phyloP scores from a whole-genome alignment of 2,797 vertebrate genomes.

The Onychomys arenicola region DNA sequence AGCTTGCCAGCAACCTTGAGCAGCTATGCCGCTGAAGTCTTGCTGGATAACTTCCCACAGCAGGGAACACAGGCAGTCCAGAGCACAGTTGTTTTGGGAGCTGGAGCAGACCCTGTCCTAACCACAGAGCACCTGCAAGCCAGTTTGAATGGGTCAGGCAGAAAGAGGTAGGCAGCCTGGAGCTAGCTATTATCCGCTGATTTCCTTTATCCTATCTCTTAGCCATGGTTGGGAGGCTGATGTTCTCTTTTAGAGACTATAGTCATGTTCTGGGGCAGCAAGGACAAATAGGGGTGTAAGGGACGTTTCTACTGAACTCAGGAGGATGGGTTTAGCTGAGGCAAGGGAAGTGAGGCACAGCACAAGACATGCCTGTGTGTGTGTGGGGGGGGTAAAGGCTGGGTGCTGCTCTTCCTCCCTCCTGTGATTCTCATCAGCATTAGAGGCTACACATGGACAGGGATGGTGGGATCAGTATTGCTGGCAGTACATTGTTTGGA shows the following conservation, averaged over 20 bases:
- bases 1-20: neutral
- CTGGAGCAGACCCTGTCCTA: neutral
- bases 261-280: neutral
- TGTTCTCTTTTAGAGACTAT: neutral
- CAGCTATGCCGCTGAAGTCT: neutral
- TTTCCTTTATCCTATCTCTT: neutral
- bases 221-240: neutral
- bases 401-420: neutral
- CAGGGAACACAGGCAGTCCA: neutral
- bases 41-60: neutral
- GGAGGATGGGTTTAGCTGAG: neutral
- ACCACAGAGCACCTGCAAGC: neutral
- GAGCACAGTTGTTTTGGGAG: neutral
- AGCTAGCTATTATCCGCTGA: neutral
- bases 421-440: neutral
- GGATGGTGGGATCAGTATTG: neutral
- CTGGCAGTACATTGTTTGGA: neutral
- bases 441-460: neutral
- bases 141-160: neutral
- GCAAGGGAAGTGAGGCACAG: neutral
- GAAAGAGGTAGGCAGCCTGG: neutral
- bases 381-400: neutral
- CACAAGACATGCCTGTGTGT: neutral
- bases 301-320: neutral
- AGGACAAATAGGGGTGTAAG: neutral